Evolutionary conservation across 2,888 invertebrate species (phyloP), one percentile per base, ranked within the genome.

Genomic region (Drosophila meridiana): DNA sequence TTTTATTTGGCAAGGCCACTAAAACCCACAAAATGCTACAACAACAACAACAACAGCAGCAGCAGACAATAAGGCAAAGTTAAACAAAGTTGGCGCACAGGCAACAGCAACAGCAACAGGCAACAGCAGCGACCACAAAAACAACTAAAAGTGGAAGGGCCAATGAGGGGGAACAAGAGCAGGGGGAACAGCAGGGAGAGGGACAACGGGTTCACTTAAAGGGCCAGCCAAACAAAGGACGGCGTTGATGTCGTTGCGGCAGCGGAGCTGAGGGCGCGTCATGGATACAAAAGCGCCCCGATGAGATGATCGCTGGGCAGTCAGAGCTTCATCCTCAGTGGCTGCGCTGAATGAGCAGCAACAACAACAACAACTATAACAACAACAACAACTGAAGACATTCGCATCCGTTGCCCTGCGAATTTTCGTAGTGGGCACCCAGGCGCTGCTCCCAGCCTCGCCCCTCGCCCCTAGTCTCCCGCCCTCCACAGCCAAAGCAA

Each of bases 181-280:
- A 11, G 36, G 30, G 36, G n/a, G 38, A n/a, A 3, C 28, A 14
- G 48, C 5, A 11, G 36, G 30, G 36, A 30, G 26, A 8, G 55
- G 55, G 55, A 43, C 61, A 69, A 66, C 53, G 67, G 62, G 73
- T 59, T 67, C 67, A 50, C 48, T 60, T 61, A 75, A 87, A 78
- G 83, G 88, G 86, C 81, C 75, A 63, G 62, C 60, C 80, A 73
- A 89, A 89, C 90, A 87, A 87, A 89, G 88, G 81, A 89, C 78
- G 71, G 86, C 88, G 88, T 88, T 87, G 89, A 89, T 87, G 87
- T 76, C 75, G 86, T 78, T 69, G 83, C 71, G 69, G 78, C 48
- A 50, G 72, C 56, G 58, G 53, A 80, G 40, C 66, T 55, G 61
- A 56, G 61, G 53, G 65, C 64, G 76, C 48, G 64, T 50, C 61